These are phyloP conservation scores for Drosophila tani DNA, from an alignment of 1,140 invertebrate genomes.

Conservation along the genomic window DNA sequence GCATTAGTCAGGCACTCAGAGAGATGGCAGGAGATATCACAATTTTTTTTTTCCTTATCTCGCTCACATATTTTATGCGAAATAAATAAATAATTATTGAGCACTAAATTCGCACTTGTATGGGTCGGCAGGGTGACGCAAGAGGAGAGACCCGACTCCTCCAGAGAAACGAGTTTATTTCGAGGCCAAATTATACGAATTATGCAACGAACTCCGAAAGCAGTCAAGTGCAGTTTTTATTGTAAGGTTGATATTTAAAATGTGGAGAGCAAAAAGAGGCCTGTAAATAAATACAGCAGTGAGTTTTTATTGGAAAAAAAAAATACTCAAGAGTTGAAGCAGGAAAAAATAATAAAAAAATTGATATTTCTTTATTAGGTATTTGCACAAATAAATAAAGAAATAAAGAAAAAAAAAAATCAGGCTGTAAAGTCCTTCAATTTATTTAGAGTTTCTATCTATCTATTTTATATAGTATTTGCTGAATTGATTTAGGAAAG, in stretches of 20 bases:
- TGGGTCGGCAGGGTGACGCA: constrained; percentile 11
- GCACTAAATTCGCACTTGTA: constrained; percentile 42
- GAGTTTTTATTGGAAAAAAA: neutral
- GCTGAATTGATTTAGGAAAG: too few relatives aligned
- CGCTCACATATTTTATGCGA: constrained; percentile 58
- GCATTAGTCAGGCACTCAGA: constrained; percentile 72
- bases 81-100: constrained; percentile 41
- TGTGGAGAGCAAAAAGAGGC: neutral
- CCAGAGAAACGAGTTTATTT: constrained; percentile 27
- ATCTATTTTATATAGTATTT: neutral
- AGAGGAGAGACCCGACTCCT: constrained; percentile 10
- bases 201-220: constrained; percentile 26
- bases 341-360: neutral
- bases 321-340: neutral
- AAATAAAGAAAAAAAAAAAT: too few relatives aligned
- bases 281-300: neutral
- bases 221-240: constrained; percentile 34
- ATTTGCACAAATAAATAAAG: neutral
- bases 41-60: constrained; percentile 10
- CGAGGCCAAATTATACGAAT: constrained; percentile 21
- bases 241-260: constrained; percentile 9
- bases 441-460: neutral
- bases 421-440: neutral
- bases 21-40: neutral
- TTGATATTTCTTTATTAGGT: too few relatives aligned